These are phyloP conservation scores for Thymelicus acteon DNA, from an alignment of 2,888 invertebrate species.

Conservation along the genomic window DNA sequence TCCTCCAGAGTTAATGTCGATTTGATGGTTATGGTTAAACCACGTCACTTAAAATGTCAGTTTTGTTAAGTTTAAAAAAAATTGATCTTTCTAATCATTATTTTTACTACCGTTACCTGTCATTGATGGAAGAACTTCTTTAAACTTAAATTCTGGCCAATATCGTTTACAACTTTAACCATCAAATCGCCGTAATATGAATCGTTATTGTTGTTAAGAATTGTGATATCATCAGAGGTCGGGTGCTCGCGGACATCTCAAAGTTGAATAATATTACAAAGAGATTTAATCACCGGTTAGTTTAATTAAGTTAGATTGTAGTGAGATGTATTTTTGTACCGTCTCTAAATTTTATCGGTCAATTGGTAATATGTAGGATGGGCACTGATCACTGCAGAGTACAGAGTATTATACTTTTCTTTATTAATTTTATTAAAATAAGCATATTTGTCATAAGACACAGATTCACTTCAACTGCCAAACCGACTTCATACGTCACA, in stretches of 20 bases:
- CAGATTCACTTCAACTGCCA: no score
- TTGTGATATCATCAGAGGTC: conserved; percentile 66
- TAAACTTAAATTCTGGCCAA: no score
- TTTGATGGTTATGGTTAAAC: conserved; percentile 28
- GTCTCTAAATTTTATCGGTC: conserved; percentile 61
- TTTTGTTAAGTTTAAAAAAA: no score
- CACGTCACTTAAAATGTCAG: not conserved
- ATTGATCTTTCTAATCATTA: not conserved
- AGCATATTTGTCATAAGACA: no score
- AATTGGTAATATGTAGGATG: conserved; percentile 60
- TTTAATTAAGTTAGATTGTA: conserved; percentile 71
- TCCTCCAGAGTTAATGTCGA: conserved; percentile 20
- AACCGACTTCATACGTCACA: no score
- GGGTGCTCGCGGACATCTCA: conserved; percentile 57
- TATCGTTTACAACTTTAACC: conserved; percentile 14
- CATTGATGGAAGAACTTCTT: not conserved
- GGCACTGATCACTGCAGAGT: conserved; percentile 14
- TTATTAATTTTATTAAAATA: no score
- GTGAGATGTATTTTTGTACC: conserved; percentile 80
- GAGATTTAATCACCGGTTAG: conserved; percentile 62
- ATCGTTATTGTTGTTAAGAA: conserved; percentile 68
- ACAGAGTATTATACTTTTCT: no score
- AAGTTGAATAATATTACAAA: conserved; percentile 43
- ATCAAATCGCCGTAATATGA: conserved; percentile 39
- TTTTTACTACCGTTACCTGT: not conserved